Conservation (phyloP, 1,140 invertebrate genomes). For the Cryptotermes secundus region DNA sequence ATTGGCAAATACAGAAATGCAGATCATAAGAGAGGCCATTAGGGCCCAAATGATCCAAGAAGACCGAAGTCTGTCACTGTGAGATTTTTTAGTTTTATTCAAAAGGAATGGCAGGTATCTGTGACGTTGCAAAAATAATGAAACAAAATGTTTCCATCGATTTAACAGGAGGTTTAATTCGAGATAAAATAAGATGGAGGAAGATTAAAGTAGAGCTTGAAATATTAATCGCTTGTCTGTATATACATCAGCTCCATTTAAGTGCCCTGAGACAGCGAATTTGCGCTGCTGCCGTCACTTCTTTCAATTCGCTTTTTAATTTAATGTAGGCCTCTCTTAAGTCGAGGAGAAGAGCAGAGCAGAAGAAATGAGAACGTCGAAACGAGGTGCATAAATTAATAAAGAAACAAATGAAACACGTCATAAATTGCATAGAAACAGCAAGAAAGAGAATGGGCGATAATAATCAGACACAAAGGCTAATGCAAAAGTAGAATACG, state of each 20-base stretch:
- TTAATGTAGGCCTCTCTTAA: background rate
- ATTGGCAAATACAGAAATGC: too few species aligned
- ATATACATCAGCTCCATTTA: background rate
- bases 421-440: constrained; percentile 7
- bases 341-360: background rate
- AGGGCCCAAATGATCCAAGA: too few species aligned
- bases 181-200: background rate
- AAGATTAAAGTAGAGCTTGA: background rate
- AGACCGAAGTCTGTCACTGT: background rate
- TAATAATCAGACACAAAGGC: background rate
- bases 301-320: constrained; percentile 6
- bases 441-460: background rate
- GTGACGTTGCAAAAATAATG: background rate
- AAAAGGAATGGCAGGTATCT: background rate
- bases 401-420: background rate
- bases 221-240: background rate
- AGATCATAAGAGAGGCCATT: too few species aligned
- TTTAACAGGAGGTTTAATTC: background rate
- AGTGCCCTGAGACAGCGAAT: background rate
- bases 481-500: background rate
- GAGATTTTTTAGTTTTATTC: background rate
- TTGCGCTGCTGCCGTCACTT: background rate
- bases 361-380: background rate
- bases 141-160: background rate
- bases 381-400: constrained; percentile 14